Conservation (phyloP, 2,888 invertebrate species). For the Leptothorax acervorum region DNA sequence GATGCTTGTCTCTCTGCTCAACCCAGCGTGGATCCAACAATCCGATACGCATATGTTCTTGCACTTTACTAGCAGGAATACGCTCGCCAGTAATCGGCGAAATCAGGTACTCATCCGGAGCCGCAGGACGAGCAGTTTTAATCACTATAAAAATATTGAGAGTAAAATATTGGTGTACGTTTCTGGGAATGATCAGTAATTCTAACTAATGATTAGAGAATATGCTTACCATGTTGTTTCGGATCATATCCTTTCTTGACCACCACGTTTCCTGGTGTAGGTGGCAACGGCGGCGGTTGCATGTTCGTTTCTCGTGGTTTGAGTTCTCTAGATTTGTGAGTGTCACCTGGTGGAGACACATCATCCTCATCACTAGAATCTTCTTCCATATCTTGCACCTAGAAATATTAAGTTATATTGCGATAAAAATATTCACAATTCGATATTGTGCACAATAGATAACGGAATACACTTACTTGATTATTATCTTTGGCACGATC, state of each 20-base stretch:
- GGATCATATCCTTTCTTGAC: conserved; percentile 99
- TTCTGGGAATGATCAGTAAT: not conserved
- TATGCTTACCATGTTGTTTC: conserved; percentile 88
- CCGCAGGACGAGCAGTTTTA: conserved; percentile 86
- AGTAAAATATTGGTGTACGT: not conserved
- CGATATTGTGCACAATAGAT: not conserved
- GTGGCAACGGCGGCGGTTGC: conserved; percentile 92
- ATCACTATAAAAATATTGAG: conserved; percentile 46
- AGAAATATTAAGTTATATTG: conserved; percentile 19
- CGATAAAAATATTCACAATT: not conserved
- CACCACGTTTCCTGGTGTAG: conserved; percentile 96
- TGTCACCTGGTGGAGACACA: conserved; percentile 80
- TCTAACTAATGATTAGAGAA: not conserved
- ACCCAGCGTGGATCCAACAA: conserved; percentile 98
- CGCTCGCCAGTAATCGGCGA: conserved; percentile 99
- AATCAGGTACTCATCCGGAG: conserved; percentile 96
- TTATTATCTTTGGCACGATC: conserved; percentile 86
- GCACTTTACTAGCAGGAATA: conserved; percentile 98
- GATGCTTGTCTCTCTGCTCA: conserved; percentile 97
- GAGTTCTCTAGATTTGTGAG: conserved; percentile 79
- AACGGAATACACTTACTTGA: conserved; percentile 79
- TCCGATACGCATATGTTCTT: conserved; percentile 99
- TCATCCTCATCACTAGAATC: conserved; percentile 91
- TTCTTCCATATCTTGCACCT: conserved; percentile 96
- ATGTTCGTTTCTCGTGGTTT: conserved; percentile 85